Evolutionary conservation across 2,888 invertebrate genomes (phyloP), one percentile per base, ranked within the genome.

Genomic region (Linnaemya vulpina): DNA sequence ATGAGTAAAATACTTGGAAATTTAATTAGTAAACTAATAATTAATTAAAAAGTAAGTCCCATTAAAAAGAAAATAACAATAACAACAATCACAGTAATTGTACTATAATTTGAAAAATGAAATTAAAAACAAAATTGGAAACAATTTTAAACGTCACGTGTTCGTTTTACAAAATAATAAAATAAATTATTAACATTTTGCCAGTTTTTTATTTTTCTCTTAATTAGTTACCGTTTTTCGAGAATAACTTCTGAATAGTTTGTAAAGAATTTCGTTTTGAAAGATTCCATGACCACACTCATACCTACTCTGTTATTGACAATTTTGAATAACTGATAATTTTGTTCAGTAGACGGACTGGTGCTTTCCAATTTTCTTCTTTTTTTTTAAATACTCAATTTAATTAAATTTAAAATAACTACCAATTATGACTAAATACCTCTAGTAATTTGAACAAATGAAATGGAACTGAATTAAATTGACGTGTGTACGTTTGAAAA

Each of bases 381-480:
- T 30, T 30, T 30, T 30, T 30, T 30, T 3, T 51, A 53, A 13
- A 9, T 65, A 15, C 22, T 53, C 11, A 35, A 46, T 49, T 68
- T 58, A 20, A 40, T 51, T 46, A 20, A 46, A 7, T 13, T 63
- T 22, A 13, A 38, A n/a, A 20, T 17, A 51, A 51, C 20, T 51
- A 51, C 51, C 17, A 51, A 53, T 43, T 35, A 49, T 25, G 30
- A 67, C 35, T 20, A 13, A 25, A 46, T 58, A 58, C 35, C 35
- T 30, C n/a, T 30, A 25, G 38, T 40, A 63, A 13, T 82, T 76
- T 65, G 46, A 35, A 49, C 55, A 71, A 43, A 49, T 65, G n/a
- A 77, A 76, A 51, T 43, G 58, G 49, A 76, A 82, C 76, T 76
- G 30, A 70, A 63, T 35, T 10, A 70, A 68, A 53, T 53, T 68